Evolutionary conservation across 2,113 vertebrate genomes (phyloP), one percentile per base, ranked within the genome.

Genomic region (Elgaria multicarinata): DNA sequence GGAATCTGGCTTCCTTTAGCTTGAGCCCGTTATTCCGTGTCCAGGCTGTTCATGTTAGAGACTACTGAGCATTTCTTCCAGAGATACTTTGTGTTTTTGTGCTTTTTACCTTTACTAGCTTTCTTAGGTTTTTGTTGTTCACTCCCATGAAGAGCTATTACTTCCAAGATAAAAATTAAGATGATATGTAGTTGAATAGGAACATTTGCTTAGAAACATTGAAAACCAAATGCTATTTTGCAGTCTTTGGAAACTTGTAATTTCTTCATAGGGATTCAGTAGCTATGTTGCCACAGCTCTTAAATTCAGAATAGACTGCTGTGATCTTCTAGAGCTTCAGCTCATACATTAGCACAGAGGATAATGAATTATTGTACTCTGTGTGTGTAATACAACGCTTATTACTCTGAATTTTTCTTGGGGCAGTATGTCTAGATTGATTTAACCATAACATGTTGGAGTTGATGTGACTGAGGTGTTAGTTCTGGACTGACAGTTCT

Each of bases 401-500:
- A 1, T 10, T 3, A 0, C 31, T 36, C 8, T 28, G 62, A 18
- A 36, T 72, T 72, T 42, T 9, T 39, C 67, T 9, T 9, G 1
- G 1, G 4, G 18, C 18, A 2, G 71, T 1, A 0, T 55, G 64
- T 44, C 8, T 85, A 20, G n/a, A 28, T 24, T 36, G n/a, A 33
- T 58, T 42, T 62, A 33, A 53, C 18, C 3, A n/a, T 13, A 16
- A 79, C 33, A 80, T 26, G 2, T 3, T 13, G 31, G 2, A 62
- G 77, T 14, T 13, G 13, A 3, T 0, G 3, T 13, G n/a, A 1
- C 0, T 3, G 2, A 4, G 1, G 64, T 0, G 1, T 0, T 3
- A 2, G 36, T 24, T 0, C 12, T 0, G 83, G 33, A 6, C 2
- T 0, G 55, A 44, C 53, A 20, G 0, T 36, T 76, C 4, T 33